These are phyloP conservation scores for Heliconius sara DNA, from an alignment of 2,888 invertebrate species.

Conservation along the genomic window DNA sequence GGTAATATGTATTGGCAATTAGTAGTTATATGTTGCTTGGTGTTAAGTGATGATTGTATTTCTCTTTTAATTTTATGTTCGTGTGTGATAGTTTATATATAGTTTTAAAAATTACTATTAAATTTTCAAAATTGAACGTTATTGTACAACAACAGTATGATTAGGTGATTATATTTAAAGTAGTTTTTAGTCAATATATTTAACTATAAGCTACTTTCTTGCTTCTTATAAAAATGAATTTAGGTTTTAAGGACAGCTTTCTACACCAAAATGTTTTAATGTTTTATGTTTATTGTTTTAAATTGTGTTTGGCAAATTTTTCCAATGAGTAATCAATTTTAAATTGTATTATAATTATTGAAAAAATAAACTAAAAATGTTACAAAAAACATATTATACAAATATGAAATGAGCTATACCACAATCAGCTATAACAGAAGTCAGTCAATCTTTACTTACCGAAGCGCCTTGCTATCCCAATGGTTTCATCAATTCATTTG, in stretches of 20 bases:
- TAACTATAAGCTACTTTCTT: not conserved
- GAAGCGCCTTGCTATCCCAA: not conserved
- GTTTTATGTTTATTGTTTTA: not conserved
- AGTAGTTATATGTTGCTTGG: not conserved
- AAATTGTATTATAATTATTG: not conserved
- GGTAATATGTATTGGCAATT: constrained; percentile 7
- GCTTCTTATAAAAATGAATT: not conserved
- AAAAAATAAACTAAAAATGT: not conserved
- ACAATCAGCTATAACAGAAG: constrained; percentile 12
- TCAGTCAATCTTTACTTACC: constrained; percentile 4
- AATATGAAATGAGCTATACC: not conserved
- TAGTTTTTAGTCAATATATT: not conserved
- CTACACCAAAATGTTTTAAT: not conserved
- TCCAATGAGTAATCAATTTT: not conserved
- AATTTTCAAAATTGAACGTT: too few relatives aligned
- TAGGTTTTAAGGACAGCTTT: too few relatives aligned
- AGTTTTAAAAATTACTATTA: too few relatives aligned
- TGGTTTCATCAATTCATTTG: constrained; percentile 31
- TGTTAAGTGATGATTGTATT: not conserved
- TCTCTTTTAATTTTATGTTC: not conserved
- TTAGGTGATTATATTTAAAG: not conserved
- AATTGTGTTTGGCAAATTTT: not conserved
- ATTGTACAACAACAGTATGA: too few relatives aligned
- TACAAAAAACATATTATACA: too few relatives aligned
- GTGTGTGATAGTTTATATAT: not conserved